phyloP scores from a whole-genome alignment of 2,888 invertebrate genomes.

The Willowsia nigromaculata region DNA sequence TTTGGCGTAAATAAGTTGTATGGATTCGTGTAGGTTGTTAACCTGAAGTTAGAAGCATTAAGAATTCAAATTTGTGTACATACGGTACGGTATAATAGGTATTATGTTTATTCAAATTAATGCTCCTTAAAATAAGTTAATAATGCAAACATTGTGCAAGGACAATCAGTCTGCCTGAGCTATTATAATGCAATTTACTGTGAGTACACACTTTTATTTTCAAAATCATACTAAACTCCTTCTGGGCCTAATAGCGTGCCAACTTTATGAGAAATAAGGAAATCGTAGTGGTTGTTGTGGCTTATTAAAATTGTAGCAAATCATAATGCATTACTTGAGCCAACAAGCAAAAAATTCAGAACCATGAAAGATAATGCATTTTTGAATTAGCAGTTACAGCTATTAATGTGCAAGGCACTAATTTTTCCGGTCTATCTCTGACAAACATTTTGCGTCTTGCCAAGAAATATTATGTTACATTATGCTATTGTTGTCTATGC shows the following conservation, averaged over 20 bases:
- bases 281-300: neutral
- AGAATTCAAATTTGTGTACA: neutral
- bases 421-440: constrained; percentile 56
- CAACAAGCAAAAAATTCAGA: constrained; percentile 37
- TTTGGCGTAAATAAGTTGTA: neutral
- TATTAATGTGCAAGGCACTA: constrained; percentile 35
- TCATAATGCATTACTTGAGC: constrained; percentile 39
- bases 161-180: neutral
- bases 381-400: constrained; percentile 25
- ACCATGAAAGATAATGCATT: constrained; percentile 40
- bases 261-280: constrained; percentile 33
- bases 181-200: constrained; percentile 8
- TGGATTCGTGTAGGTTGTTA: neutral
- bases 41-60: neutral
- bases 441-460: constrained; percentile 12
- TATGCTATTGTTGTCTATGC: neutral
- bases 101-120: neutral
- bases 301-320: constrained; percentile 10
- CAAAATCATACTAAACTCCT: neutral
- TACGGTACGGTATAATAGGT: neutral
- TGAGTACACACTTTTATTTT: constrained; percentile 17
- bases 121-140: neutral
- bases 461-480: neutral
- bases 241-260: neutral
- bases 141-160: constrained; percentile 22